Evolutionary conservation across 1,140 invertebrate genomes (phyloP).

Genomic region (Drosophila saltans): DNA sequence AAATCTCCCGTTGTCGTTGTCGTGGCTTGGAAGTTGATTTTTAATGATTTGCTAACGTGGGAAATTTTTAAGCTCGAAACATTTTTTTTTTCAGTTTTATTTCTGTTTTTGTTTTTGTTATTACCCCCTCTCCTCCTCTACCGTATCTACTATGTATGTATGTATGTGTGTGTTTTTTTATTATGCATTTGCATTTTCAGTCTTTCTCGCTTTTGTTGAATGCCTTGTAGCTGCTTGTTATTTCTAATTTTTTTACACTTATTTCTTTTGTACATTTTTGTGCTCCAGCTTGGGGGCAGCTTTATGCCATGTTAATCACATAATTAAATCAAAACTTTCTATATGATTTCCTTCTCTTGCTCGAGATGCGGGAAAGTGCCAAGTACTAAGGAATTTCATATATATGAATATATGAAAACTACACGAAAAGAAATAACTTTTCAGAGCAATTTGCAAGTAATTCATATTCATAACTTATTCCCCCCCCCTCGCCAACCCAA

Average conservation of each 20-base stretch:
- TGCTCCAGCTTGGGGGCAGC: constrained; percentile 51
- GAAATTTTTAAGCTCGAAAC: constrained; percentile 54
- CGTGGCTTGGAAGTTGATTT: constrained; percentile 53
- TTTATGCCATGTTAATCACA: constrained; percentile 79
- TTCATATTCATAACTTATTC: constrained; percentile 10
- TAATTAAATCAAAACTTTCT: constrained; percentile 80
- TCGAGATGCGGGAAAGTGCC: constrained; percentile 22
- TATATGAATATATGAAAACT: constrained; percentile 9
- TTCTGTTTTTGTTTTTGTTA: not conserved
- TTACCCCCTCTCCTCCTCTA: not conserved
- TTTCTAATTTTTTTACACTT: constrained; percentile 71
- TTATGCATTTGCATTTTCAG: constrained; percentile 62
- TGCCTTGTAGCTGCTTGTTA: constrained; percentile 66
- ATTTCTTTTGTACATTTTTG: constrained; percentile 20
- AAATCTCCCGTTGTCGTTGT: constrained; percentile 29
- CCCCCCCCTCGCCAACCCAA: too few species aligned
- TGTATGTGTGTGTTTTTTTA: not conserved
- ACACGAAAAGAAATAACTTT: constrained; percentile 6
- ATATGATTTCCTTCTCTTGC: constrained; percentile 67
- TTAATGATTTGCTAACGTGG: constrained; percentile 76
- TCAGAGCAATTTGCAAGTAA: constrained; percentile 2
- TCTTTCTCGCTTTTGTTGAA: constrained; percentile 24
- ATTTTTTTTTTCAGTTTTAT: constrained; percentile 52
- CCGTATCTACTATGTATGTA: too few species aligned
- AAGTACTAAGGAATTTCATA: constrained; percentile 31